phyloP scores from a whole-genome alignment of 2,888 invertebrate genomes.

The Lasius fuliginosus region DNA sequence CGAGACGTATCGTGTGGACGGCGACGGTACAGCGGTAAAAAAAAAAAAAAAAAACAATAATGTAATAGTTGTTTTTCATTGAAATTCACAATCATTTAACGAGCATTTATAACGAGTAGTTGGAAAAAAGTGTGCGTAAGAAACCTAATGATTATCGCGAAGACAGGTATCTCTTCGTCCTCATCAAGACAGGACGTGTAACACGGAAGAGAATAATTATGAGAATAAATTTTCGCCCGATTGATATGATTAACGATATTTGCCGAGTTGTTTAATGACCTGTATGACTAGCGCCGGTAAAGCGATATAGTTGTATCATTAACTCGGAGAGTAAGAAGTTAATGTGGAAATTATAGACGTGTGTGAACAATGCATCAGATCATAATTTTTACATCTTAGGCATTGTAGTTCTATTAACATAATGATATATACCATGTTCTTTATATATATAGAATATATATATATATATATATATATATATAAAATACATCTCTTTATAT shows the following conservation, averaged over 20 bases:
- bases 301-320: slow-evolving; percentile 32
- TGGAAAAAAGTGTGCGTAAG: background rate
- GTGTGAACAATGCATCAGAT: slow-evolving; percentile 19
- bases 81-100: slow-evolving; percentile 36
- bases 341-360: background rate
- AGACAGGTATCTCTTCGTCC: slow-evolving; percentile 19
- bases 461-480: background rate
- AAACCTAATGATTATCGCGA: slow-evolving; percentile 17
- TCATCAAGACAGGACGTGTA: slow-evolving; percentile 14
- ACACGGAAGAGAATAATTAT: slow-evolving; percentile 46
- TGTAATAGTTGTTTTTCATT: slow-evolving; percentile 11
- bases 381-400: background rate
- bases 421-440: background rate
- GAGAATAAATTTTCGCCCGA: slow-evolving; percentile 40
- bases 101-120: slow-evolving; percentile 20
- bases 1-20: background rate
- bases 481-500: too few relatives aligned
- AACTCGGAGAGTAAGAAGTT: slow-evolving; percentile 33
- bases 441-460: background rate
- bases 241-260: slow-evolving; percentile 45
- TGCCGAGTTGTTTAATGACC: slow-evolving; percentile 21
- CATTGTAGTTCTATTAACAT: background rate
- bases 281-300: slow-evolving; percentile 8
- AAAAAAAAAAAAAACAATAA: background rate
- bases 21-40: background rate